These are phyloP conservation scores for Heliconius aoede DNA, from an alignment of 2,888 invertebrate species.

Conservation along the genomic window DNA sequence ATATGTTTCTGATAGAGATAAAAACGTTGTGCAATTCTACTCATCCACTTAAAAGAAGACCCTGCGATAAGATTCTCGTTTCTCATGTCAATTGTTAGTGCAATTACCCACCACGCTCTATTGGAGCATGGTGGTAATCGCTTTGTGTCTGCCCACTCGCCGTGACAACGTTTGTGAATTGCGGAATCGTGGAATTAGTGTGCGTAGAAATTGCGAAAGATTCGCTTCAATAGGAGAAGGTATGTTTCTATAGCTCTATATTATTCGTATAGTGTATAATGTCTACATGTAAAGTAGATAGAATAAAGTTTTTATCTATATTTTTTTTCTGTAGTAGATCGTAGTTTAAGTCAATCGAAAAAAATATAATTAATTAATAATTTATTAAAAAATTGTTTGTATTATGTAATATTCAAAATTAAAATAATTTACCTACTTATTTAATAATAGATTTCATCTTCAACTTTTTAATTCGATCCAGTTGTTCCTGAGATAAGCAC, in stretches of 20 bases:
- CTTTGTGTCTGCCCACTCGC: conserved; percentile 66
- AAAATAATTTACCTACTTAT: too few relatives aligned
- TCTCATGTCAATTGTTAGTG: conserved; percentile 76
- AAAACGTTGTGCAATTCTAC: neutral
- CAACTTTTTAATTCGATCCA: too few relatives aligned
- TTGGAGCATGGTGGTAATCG: conserved; percentile 67
- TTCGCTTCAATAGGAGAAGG: conserved; percentile 13
- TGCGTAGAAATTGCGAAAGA: conserved; percentile 35
- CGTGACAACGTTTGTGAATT: conserved; percentile 65
- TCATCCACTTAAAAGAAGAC: conserved; percentile 1
- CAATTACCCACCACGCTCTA: conserved; percentile 74
- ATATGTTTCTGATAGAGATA: neutral
- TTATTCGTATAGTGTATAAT: neutral
- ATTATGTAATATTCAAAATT: too few relatives aligned
- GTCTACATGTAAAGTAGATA: neutral
- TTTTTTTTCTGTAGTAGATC: neutral
- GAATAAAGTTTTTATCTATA: neutral
- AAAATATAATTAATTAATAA: too few relatives aligned
- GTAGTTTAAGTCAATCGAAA: too few relatives aligned
- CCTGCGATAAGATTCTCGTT: conserved; percentile 54
- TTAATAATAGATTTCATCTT: too few relatives aligned
- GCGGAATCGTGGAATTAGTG: conserved; percentile 45
- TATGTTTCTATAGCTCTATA: conserved; percentile 1
- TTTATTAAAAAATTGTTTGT: too few relatives aligned
- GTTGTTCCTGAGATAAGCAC: too few relatives aligned